A percentile compares a stretch with the other conserved stretches of the same genome.
phyloP scores from a whole-genome alignment of 2,888 invertebrate species.

The Drosophila kokeensis region DNA sequence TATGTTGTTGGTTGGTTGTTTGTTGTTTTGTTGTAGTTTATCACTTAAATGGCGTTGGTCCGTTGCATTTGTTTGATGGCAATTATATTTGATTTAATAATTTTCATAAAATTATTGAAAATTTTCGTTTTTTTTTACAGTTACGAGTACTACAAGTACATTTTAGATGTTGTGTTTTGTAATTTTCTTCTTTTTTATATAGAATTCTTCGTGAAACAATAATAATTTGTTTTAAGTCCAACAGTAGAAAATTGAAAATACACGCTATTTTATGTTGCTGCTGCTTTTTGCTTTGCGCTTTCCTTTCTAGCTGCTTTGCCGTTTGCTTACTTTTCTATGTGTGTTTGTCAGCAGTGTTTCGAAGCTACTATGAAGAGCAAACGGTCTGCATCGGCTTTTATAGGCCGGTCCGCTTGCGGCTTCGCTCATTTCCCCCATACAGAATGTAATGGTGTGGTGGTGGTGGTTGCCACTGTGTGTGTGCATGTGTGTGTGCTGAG shows the following conservation, averaged over 20 bases:
- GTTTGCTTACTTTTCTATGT: slow-evolving; percentile 53
- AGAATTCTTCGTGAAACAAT: slow-evolving; percentile 77
- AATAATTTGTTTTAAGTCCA: slow-evolving; percentile 43
- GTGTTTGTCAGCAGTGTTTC: slow-evolving; percentile 71
- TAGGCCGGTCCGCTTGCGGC: slow-evolving; percentile 49
- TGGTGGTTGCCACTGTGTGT: slow-evolving; percentile 15
- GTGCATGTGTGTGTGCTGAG: slow-evolving; percentile 25
- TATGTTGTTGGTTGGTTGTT: slow-evolving; percentile 64
- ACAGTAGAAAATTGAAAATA: slow-evolving; percentile 65
- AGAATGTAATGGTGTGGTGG: slow-evolving; percentile 7
- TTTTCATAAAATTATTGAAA: slow-evolving; percentile 63
- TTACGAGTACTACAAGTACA: slow-evolving; percentile 62
- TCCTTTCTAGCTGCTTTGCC: slow-evolving; percentile 63
- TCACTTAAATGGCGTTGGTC: slow-evolving; percentile 83
- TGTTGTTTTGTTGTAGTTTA: slow-evolving; percentile 55
- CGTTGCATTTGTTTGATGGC: slow-evolving; percentile 81
- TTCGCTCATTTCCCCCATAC: slow-evolving; percentile 30
- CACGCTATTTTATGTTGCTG: slow-evolving; percentile 47
- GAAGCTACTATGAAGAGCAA: slow-evolving; percentile 72
- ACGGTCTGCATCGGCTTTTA: slow-evolving; percentile 63
- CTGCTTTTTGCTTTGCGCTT: slow-evolving; percentile 36
- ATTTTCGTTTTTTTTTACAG: slow-evolving; percentile 37
- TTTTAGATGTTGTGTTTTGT: slow-evolving; percentile 47
- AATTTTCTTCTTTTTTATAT: slow-evolving; percentile 38
- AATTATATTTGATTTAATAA: slow-evolving; percentile 63